phyloP scores from a whole-genome alignment of 2,113 vertebrate species.

The Calyptomena viridis region DNA sequence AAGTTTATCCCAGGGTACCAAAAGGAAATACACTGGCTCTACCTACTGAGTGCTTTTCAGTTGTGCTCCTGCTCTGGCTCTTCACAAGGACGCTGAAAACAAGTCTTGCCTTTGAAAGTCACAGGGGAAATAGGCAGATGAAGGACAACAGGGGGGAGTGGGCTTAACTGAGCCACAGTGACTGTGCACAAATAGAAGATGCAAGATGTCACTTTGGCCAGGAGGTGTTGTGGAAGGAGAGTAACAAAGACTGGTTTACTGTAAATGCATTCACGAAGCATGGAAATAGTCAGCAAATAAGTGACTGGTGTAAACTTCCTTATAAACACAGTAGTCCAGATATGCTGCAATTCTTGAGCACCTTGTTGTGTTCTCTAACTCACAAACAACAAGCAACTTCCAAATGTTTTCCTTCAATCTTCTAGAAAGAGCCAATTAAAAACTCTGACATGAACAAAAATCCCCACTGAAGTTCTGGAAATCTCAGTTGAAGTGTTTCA shows the following conservation, averaged over 20 bases:
- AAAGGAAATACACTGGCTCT: background rate
- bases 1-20: background rate
- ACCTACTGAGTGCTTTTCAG: background rate
- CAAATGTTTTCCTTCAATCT: background rate
- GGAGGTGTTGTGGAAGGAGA: background rate
- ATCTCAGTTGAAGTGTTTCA: background rate
- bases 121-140: background rate
- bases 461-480: background rate
- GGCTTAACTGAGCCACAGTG: background rate
- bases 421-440: background rate
- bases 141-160: background rate
- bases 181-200: background rate
- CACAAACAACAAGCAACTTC: background rate
- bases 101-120: background rate
- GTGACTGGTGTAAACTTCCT: background rate
- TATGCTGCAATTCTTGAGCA: background rate
- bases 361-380: background rate
- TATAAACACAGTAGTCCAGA: background rate
- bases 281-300: background rate
- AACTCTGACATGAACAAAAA: background rate
- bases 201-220: background rate
- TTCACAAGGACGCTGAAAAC: background rate
- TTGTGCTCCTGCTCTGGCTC: background rate
- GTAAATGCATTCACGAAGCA: background rate
- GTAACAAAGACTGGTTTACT: background rate